Conservation (phyloP, 1,140 invertebrate species). For the Bombus polaris region DNA sequence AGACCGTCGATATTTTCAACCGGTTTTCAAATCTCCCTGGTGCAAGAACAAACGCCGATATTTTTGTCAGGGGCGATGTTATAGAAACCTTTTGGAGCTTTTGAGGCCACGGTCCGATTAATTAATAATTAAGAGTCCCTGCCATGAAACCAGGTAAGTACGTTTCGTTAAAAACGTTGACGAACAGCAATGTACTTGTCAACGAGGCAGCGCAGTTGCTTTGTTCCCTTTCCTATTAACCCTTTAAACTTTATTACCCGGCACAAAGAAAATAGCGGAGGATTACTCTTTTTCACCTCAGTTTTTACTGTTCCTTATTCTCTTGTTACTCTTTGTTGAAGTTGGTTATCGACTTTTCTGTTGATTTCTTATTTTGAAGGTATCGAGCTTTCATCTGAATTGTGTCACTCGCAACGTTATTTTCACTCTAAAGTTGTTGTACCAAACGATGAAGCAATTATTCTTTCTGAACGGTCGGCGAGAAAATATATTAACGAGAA, state of each 20-base stretch:
- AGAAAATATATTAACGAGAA: too few species aligned
- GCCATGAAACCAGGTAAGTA: not conserved
- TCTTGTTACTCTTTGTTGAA: too few species aligned
- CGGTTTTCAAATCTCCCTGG: conserved; percentile 18
- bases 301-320: not conserved
- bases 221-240: not conserved
- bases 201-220: not conserved
- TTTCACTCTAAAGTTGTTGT: too few species aligned
- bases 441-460: too few species aligned
- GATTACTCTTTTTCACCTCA: not conserved
- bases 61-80: conserved; percentile 2
- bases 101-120: conserved; percentile 36
- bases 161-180: not conserved
- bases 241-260: not conserved
- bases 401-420: too few species aligned
- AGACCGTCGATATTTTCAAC: conserved; percentile 48
- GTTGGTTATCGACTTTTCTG: too few species aligned
- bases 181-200: not conserved
- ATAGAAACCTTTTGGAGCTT: not conserved
- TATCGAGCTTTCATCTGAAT: not conserved
- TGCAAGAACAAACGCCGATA: conserved; percentile 51
- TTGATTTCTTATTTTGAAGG: not conserved
- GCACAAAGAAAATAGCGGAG: too few species aligned
- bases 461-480: too few species aligned
- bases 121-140: conserved; percentile 62